Evolutionary conservation across 1,140 invertebrate genomes (phyloP), one percentile per base, ranked within the genome.

Genomic region (Drosophila nigromelanica): DNA sequence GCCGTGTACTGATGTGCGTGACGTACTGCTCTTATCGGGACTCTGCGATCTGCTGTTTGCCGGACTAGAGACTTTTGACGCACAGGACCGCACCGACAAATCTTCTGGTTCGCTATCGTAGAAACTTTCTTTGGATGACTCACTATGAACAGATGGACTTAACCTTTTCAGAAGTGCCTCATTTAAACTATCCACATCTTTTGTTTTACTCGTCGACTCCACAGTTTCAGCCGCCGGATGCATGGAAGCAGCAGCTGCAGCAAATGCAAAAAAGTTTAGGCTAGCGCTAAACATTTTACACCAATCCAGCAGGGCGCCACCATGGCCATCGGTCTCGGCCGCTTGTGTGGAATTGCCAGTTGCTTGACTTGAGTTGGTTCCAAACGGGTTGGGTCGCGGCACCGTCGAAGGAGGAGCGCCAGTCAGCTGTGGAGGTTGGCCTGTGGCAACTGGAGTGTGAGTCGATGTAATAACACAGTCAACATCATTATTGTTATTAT

Each of bases 221-320:
- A 62, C 27, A 2, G 61, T 30, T 2, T 62, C 60, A 2, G 43
- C 64, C 39, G 56, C 61, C 1, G 85, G 75, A 43, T 91, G 76
- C 52, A 91, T 74, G 1, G 89, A 82, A 1, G 90, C 90, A 5
- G 90, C 75, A 18, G 82, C 82, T 12, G 90, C 90, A 11, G 80
- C 78, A 8, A 91, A 76, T 39, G 90, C 86, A 43, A 91, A 73
- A 18, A 90, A 91, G 47, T 91, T 91, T 6, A 92, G 51, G 7
- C 92, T 89, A 27, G 90, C 93, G 21, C 94, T 94, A 71, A 94
- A 95, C 66, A 95, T 94, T 87, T 96, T 96, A 91, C 95, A 96
- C 95, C 95, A 96, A 39, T 90, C 80, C 64, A 96, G 94, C 94
- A 95, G 94, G 1, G 75, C 77, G 12, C 95, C 93, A 7, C 61